These are phyloP conservation scores for Stenotaenia linearis DNA, from an alignment of 2,888 invertebrate genomes.

Conservation along the genomic window DNA sequence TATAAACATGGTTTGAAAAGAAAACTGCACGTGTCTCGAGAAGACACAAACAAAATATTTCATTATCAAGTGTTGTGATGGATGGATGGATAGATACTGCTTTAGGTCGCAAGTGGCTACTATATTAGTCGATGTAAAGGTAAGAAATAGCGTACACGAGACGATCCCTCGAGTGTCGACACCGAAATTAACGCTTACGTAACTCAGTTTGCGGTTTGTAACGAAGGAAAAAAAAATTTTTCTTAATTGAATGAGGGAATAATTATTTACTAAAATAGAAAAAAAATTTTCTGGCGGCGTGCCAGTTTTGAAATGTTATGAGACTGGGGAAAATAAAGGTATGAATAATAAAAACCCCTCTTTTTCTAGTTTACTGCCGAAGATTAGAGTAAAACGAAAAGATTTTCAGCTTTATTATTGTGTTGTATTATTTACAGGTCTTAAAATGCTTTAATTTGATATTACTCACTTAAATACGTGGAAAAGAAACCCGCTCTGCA, in stretches of 20 bases:
- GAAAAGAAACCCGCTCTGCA: no score
- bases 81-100: no score
- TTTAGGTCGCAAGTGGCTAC: no score
- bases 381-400: background rate
- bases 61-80: background rate
- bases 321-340: background rate
- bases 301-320: background rate
- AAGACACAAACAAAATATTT: no score
- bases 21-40: background rate
- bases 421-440: background rate
- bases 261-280: background rate
- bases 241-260: background rate
- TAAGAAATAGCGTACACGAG: no score
- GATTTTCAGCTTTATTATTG: background rate
- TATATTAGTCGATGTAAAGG: no score
- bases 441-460: background rate
- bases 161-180: background rate
- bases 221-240: background rate
- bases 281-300: background rate
- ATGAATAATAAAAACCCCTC: background rate
- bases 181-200: background rate
- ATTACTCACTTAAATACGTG: background rate
- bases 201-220: background rate
- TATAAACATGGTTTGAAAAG: background rate
- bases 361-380: background rate